phyloP scores from a whole-genome alignment of 2,888 invertebrate genomes.

The Drosophila formosana region DNA sequence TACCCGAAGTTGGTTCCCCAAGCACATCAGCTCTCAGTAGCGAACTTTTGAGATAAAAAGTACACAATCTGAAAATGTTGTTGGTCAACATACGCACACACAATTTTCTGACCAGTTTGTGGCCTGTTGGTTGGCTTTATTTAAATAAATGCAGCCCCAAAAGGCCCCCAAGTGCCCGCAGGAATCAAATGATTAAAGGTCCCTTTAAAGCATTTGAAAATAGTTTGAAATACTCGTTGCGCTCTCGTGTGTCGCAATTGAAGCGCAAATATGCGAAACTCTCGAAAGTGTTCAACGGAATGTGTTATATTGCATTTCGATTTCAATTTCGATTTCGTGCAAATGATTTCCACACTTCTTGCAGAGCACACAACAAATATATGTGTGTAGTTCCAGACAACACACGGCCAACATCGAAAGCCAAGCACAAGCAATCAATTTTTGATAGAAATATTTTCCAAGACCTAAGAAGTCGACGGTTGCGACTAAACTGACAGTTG shows the following conservation, averaged over 20 bases:
- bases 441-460: constrained; percentile 17
- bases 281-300: constrained; percentile 34
- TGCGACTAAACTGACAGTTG: background rate
- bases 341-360: constrained; percentile 26
- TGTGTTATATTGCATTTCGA: constrained; percentile 52
- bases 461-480: background rate
- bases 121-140: constrained; percentile 20
- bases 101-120: constrained; percentile 28
- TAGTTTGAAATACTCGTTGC: background rate
- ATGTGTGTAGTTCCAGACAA: background rate
- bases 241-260: constrained; percentile 5
- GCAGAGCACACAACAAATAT: background rate
- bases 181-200: constrained; percentile 10
- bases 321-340: constrained; percentile 35
- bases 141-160: constrained; percentile 23
- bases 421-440: constrained; percentile 14
- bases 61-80: constrained; percentile 30
- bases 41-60: constrained; percentile 38
- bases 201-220: constrained; percentile 10
- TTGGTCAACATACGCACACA: constrained; percentile 13
- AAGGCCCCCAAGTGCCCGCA: background rate
- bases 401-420: constrained; percentile 10
- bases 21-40: constrained; percentile 2
- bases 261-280: constrained; percentile 35
- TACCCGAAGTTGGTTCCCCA: constrained; percentile 6